Percentiles rank a stretch among this genome's conserved stretches.
Evolutionary conservation across 2,113 vertebrate genomes (phyloP).

Genomic region (Dissostichus mawsoni): DNA sequence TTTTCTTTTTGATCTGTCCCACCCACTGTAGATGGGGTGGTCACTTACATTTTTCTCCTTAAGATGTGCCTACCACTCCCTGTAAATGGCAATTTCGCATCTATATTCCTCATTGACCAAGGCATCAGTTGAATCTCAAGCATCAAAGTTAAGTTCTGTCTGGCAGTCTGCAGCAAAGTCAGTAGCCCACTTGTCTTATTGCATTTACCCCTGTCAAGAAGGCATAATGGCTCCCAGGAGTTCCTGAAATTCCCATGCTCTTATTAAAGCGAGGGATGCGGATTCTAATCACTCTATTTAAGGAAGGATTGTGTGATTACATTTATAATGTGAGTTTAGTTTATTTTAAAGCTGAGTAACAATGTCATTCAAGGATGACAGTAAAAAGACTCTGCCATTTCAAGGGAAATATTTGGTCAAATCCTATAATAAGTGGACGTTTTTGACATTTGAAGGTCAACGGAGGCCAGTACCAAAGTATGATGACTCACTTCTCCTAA

Average conservation of each 20-base stretch:
- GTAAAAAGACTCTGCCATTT: slow-evolving; percentile 19
- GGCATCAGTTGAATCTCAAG: slow-evolving; percentile 10
- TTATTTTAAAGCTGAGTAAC: not conserved
- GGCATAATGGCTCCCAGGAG: slow-evolving; percentile 17
- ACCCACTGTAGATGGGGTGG: not conserved
- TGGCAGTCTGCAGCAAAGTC: slow-evolving; percentile 21
- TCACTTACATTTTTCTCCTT: not conserved
- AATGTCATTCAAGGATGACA: not conserved
- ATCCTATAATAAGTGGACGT: not conserved
- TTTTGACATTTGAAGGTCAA: slow-evolving; percentile 2
- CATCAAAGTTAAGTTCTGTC: slow-evolving; percentile 18
- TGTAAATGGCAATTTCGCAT: not conserved
- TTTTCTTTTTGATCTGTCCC: not conserved
- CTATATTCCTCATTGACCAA: not conserved
- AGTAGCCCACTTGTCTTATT: slow-evolving; percentile 22
- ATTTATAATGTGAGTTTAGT: slow-evolving; percentile 34
- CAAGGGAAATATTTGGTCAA: not conserved
- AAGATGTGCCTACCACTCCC: not conserved
- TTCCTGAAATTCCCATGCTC: slow-evolving; percentile 31
- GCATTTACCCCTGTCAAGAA: slow-evolving; percentile 41
- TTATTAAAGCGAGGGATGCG: slow-evolving; percentile 4
- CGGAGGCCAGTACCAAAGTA: not conserved
- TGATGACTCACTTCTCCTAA: slow-evolving; percentile 27
- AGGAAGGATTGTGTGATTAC: slow-evolving; percentile 21
- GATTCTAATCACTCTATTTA: slow-evolving; percentile 21